Evolutionary conservation across 1,140 invertebrate species (phyloP).

Genomic region (Gonatopus flavifemur): DNA sequence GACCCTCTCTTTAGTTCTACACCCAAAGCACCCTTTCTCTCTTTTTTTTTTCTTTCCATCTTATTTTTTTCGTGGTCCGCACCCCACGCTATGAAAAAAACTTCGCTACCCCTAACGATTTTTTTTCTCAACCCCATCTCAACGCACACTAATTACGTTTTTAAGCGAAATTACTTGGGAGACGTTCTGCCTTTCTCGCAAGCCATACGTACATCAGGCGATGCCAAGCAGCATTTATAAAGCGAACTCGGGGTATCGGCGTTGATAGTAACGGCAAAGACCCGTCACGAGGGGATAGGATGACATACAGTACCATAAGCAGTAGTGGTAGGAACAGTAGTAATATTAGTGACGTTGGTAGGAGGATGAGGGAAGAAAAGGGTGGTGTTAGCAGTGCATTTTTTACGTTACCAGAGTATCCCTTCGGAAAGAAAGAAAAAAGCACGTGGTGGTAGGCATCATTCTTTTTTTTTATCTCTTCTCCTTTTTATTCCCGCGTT

Average conservation of each 20-base stretch:
- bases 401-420: too few relatives aligned
- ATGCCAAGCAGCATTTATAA: too few relatives aligned
- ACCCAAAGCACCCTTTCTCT: conserved; percentile 27
- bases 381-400: conserved; percentile 35
- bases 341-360: too few relatives aligned
- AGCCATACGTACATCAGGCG: too few relatives aligned
- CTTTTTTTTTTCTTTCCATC: conserved; percentile 19
- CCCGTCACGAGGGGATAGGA: not conserved
- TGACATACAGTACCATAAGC: too few relatives aligned
- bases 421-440: too few relatives aligned
- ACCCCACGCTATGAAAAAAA: conserved; percentile 40
- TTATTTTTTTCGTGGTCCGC: conserved; percentile 18
- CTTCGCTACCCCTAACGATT: conserved; percentile 49
- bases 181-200: too few relatives aligned
- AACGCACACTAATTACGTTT: conserved; percentile 56
- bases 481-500: conserved; percentile 21
- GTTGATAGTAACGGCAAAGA: conserved; percentile 17
- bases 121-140: conserved; percentile 53
- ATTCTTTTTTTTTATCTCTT: not conserved
- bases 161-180: conserved; percentile 53
- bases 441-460: conserved; percentile 21
- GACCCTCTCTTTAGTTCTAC: conserved; percentile 27
- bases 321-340: too few relatives aligned
- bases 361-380: conserved; percentile 4
- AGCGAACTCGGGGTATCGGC: conserved; percentile 6